A percentile compares a stretch with the other conserved stretches of the same genome.
These are phyloP conservation scores for Isichthys henryi DNA, from an alignment of 2,113 vertebrate genomes.

Conservation along the genomic window DNA sequence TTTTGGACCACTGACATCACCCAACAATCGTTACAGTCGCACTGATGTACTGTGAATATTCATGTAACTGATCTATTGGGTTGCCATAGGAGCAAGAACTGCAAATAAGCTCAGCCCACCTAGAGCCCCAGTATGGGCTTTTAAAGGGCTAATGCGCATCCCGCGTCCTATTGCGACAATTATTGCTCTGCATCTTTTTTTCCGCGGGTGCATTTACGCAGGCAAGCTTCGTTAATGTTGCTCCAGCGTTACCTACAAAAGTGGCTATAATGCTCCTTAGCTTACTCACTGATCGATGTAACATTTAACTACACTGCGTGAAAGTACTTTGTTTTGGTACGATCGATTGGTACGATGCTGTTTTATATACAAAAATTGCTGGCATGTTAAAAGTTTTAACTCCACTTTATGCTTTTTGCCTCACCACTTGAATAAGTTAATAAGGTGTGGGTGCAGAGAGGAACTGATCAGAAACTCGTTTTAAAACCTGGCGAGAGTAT, in stretches of 20 bases:
- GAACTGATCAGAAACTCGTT: background rate
- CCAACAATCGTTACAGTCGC: constrained; percentile 62
- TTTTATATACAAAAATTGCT: background rate
- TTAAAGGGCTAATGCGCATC: constrained; percentile 48
- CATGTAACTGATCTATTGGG: constrained; percentile 73
- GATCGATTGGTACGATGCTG: background rate
- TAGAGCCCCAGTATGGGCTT: constrained; percentile 60
- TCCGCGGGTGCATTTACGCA: background rate
- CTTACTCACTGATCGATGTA: background rate
- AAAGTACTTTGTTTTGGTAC: background rate
- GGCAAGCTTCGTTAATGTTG: background rate
- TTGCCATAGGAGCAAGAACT: constrained; percentile 80
- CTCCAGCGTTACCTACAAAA: background rate
- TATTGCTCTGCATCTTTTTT: background rate
- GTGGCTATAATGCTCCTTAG: background rate
- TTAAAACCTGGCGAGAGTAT: background rate
- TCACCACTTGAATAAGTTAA: background rate
- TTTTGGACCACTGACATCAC: constrained; percentile 64
- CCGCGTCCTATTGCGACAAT: background rate
- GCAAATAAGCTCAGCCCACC: constrained; percentile 73
- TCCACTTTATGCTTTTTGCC: background rate
- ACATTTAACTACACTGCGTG: background rate
- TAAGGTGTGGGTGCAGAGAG: background rate
- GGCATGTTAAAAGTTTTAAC: background rate
- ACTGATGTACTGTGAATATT: constrained; percentile 68